Evolutionary conservation across 53 echinoderm and acorn worm genomes (phyloP), one percentile per base, ranked within the genome.

Genomic region (Temnopleurus reevesii): DNA sequence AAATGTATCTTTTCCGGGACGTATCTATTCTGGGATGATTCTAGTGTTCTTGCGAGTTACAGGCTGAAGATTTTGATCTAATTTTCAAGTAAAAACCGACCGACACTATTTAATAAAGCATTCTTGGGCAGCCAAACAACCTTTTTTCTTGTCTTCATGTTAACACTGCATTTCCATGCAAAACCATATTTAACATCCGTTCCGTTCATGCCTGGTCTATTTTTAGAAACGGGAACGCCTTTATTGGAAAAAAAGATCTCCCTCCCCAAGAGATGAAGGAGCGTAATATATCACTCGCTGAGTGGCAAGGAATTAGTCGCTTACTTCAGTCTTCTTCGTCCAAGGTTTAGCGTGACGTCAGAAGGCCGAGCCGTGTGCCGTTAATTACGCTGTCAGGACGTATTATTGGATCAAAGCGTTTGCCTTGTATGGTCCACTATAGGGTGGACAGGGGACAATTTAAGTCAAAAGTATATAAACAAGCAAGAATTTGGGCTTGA

Each of bases 241-340:
- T 80, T 80, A 49, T 49, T 80, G 27, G 33, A 63, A 63, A 63
- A 63, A 34, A 41, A 71, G 71, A 65, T 65, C 65, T 65, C 15
- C 65, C 17, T 38, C 5, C 71, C 71, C 28, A 25, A 27, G 80
- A 49, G 80, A 80, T 80, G 31, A 29, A 47, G 7, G 51, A 51
- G 80, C 29, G 80, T 46, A 80, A 80, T 80, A 49, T 51, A 80
- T 80, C 80, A 80, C 80, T 49, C 80, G 46, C 28, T 80, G 51
- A 80, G 80, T 80, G 80, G 46, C 51, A 51, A 80, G 80, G 83
- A 83, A 83, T 83, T 83, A 83, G 83, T 83, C 55, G 56, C 83
- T 83, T 83, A 56, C 55, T 83, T 83, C 83, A 83, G 83, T 83
- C 83, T 53, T 33, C 21, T 55, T 83, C 55, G 31, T 53, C 36